phyloP scores from a whole-genome alignment of 2,888 invertebrate genomes.

The Drepana falcataria region DNA sequence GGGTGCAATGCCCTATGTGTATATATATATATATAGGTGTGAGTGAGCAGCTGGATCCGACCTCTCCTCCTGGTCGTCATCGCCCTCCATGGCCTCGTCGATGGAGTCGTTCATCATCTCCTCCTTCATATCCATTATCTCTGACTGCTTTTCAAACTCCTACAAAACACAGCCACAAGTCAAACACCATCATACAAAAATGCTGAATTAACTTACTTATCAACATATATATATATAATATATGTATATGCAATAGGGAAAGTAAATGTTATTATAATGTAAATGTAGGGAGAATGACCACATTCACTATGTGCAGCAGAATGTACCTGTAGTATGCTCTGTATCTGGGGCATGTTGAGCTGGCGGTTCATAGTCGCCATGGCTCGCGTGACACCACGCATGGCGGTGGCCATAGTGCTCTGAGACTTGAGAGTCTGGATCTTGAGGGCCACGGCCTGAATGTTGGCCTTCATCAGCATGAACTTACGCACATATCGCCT shows the following conservation, averaged over 20 bases:
- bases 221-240: too few relatives aligned
- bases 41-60: conserved; percentile 33
- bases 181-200: not conserved
- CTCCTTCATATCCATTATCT: conserved; percentile 99
- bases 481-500: conserved; percentile 97
- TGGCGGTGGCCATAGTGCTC: conserved; percentile 99
- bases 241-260: too few relatives aligned
- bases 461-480: conserved; percentile 99
- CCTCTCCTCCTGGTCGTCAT: conserved; percentile 98
- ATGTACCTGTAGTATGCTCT: conserved; percentile 85
- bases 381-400: conserved; percentile 98
- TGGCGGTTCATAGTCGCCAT: conserved; percentile 99
- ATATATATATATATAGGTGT: too few relatives aligned
- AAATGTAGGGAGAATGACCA: too few relatives aligned
- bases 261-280: too few relatives aligned
- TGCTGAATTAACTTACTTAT: not conserved
- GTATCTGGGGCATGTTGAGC: conserved; percentile 98
- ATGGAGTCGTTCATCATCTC: conserved; percentile 99
- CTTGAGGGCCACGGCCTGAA: conserved; percentile 97
- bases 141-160: conserved; percentile 99
- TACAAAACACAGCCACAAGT: conserved; percentile 69
- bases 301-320: too few relatives aligned
- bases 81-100: conserved; percentile 99
- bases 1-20: too few relatives aligned
- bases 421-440: conserved; percentile 98